A percentile compares a stretch with the other conserved stretches of the same genome.
Evolutionary conservation across 2,888 invertebrate genomes (phyloP).

Genomic region (Cerastis rubricosa): DNA sequence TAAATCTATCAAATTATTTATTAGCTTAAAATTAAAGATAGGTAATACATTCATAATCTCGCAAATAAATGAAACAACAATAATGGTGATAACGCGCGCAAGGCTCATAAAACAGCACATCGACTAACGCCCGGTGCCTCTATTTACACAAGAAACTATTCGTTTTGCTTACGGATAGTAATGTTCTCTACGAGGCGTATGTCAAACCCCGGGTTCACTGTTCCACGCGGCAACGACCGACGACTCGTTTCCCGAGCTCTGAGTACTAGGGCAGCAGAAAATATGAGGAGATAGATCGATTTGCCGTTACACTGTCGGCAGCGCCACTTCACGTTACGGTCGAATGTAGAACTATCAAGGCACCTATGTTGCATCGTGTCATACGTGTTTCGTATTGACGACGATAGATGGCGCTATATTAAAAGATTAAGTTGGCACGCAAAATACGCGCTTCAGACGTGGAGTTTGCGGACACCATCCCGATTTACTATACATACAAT

Average conservation of each 20-base stretch:
- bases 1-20: background rate
- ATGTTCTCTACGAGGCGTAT: background rate
- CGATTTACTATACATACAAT: background rate
- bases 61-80: background rate
- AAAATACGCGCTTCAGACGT: background rate
- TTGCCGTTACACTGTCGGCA: background rate
- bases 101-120: background rate
- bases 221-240: conserved; percentile 30
- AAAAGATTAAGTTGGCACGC: background rate
- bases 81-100: background rate
- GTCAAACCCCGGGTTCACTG: conserved; percentile 10
- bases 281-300: background rate
- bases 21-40: background rate
- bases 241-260: conserved; percentile 13
- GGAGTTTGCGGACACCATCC: background rate
- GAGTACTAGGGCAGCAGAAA: conserved; percentile 43
- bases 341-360: background rate
- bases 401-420: conserved; percentile 41
- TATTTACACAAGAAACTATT: background rate
- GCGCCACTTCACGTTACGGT: background rate
- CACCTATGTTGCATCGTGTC: background rate
- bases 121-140: background rate
- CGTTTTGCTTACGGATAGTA: background rate
- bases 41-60: background rate
- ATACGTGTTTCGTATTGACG: background rate